Evolutionary conservation across 2,797 vertebrate genomes (phyloP).

Genomic region (Halcyon smyrnensis): DNA sequence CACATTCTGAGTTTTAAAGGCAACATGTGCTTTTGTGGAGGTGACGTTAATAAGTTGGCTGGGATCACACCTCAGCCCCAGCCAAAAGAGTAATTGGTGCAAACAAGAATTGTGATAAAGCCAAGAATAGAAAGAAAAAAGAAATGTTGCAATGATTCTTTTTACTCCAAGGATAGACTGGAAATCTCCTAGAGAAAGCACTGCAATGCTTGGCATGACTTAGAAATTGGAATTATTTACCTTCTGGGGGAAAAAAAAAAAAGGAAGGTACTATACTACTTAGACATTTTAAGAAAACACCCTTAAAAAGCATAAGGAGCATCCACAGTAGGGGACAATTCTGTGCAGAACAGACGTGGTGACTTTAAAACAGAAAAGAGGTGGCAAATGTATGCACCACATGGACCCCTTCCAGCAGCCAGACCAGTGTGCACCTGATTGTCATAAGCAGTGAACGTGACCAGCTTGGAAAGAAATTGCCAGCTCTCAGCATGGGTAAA

Average conservation of each 20-base stretch:
- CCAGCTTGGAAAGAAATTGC: background rate
- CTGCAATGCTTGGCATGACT: background rate
- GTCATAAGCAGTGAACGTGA: background rate
- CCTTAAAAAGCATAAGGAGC: background rate
- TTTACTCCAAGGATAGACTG: background rate
- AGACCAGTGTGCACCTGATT: background rate
- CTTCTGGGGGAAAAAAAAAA: background rate
- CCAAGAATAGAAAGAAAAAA: slow-evolving; percentile 20
- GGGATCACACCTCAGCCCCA: background rate
- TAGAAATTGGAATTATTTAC: background rate
- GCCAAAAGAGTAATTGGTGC: slow-evolving; percentile 5
- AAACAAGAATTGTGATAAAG: slow-evolving; percentile 4
- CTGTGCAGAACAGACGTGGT: background rate
- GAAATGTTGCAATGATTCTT: background rate
- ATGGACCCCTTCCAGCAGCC: background rate
- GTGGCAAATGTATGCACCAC: background rate
- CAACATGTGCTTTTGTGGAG: background rate
- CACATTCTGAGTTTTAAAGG: background rate
- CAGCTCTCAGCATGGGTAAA: background rate
- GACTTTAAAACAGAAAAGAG: background rate
- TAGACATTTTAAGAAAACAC: background rate
- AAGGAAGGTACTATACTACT: background rate
- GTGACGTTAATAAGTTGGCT: background rate
- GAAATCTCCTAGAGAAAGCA: background rate
- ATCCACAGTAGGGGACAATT: background rate